Evolutionary conservation across 2,888 invertebrate species (phyloP), one percentile per base, ranked within the genome.

Genomic region (Augiades crinisus): DNA sequence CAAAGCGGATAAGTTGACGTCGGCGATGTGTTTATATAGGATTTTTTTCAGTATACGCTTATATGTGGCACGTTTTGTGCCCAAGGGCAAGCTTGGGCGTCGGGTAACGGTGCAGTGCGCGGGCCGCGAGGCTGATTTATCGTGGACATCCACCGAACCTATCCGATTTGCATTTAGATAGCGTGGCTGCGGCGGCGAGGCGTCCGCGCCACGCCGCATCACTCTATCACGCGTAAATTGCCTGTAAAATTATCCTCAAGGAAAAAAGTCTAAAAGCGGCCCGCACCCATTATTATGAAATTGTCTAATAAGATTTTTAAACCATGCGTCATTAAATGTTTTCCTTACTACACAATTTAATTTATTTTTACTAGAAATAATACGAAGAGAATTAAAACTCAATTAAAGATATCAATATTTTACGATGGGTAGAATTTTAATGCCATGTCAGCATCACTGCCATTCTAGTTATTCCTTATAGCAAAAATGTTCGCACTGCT

Each of bases 101-200:
- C 53, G 53, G 65, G 67, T 84, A 84, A 82, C 83, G 85, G 83
- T 76, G 68, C 62, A 41, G 33, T 33, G 49, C 49, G 49, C 49
- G 61, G 72, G 60, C 71, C 61, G 59, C 58, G 64, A 73, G 75
- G 78, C 79, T 87, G 84, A 89, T 88, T 87, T 88, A 87, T 87
- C 76, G 80, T 72, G 75, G 75, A 81, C 84, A 81, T 83, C 84
- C 81, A 81, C 78, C 73, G 81, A 81, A 84, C 83, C 86, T 84
- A 86, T 83, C 81, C 82, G 85, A 89, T 89, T 89, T 87, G 88
- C 88, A 89, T 89, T 87, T 89, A 88, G 88, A 88, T 87, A 85
- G 85, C 79, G 67, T 70, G 62, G 49, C 65, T 67, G 70, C 67
- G 55, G 66, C 60, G 64, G 66, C 16, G 72, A 64, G 67, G 64